phyloP scores from a whole-genome alignment of 2,888 invertebrate genomes.

The Eupelmus urozonus region DNA sequence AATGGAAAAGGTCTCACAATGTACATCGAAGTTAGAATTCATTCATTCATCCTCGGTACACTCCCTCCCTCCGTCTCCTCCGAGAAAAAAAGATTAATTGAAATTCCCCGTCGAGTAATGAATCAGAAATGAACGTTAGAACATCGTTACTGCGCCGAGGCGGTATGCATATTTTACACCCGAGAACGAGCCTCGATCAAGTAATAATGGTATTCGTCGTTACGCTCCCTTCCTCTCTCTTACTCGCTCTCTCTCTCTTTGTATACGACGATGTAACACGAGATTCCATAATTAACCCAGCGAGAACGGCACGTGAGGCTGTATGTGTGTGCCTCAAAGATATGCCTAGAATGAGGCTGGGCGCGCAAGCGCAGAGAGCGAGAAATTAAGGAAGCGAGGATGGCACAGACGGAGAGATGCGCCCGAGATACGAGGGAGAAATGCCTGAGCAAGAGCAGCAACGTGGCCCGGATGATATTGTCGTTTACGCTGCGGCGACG shows the following conservation, averaged over 20 bases:
- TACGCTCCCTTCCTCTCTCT: background rate
- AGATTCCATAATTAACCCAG: conserved; percentile 35
- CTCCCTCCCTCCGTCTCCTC: too few relatives aligned
- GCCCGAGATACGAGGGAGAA: conserved; percentile 5
- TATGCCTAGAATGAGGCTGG: conserved; percentile 9
- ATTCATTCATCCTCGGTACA: background rate
- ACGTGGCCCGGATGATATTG: conserved; percentile 23
- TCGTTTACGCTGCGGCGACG: conserved; percentile 17
- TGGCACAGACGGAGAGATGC: conserved; percentile 35
- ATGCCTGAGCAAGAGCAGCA: background rate
- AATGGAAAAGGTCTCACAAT: background rate
- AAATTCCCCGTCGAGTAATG: conserved; percentile 16
- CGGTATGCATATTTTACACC: conserved; percentile 13
- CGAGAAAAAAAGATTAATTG: conserved; percentile 23
- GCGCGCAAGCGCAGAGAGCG: too few relatives aligned
- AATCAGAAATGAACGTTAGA: conserved; percentile 42
- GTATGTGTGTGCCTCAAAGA: conserved; percentile 6
- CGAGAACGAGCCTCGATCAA: conserved; percentile 7
- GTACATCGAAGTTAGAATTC: background rate
- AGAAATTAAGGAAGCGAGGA: conserved; percentile 53
- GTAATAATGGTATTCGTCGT: conserved; percentile 40
- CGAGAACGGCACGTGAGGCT: background rate
- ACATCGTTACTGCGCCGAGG: background rate
- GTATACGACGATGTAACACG: background rate
- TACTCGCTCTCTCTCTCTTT: background rate